Conservation (phyloP, 2,888 invertebrate species). For the Thecophora atra region DNA sequence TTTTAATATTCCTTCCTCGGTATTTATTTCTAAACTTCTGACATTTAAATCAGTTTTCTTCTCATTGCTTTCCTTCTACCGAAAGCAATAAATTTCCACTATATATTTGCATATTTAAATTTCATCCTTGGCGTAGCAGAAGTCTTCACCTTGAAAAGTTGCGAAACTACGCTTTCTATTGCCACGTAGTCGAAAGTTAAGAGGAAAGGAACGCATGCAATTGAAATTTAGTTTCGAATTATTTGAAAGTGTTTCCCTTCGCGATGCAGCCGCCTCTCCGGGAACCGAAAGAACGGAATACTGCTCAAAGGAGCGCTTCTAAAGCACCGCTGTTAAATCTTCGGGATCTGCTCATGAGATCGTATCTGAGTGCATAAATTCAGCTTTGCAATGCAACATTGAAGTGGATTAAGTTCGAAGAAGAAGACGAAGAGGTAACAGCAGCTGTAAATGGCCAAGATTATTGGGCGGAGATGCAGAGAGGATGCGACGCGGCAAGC, state of each 20-base stretch:
- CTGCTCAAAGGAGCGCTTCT: constrained; percentile 2
- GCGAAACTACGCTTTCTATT: no score
- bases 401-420: not conserved
- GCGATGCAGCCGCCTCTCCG: not conserved
- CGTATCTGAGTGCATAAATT: constrained; percentile 19
- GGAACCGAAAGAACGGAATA: not conserved
- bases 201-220: constrained; percentile 1
- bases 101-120: not conserved
- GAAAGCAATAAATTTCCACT: not conserved
- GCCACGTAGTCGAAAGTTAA: not conserved
- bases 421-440: not conserved
- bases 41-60: not conserved
- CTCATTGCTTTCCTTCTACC: not conserved
- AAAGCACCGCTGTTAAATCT: not conserved
- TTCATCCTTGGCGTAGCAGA: not conserved
- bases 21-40: no score
- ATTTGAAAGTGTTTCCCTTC: not conserved
- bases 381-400: constrained; percentile 10
- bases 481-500: no score
- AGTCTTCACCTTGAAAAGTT: constrained; percentile 21
- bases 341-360: not conserved
- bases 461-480: no score
- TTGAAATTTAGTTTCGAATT: constrained; percentile 16
- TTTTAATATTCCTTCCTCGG: no score
- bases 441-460: not conserved